Conservation (phyloP, 2,888 invertebrate genomes). For the Harpalus rubripes region DNA sequence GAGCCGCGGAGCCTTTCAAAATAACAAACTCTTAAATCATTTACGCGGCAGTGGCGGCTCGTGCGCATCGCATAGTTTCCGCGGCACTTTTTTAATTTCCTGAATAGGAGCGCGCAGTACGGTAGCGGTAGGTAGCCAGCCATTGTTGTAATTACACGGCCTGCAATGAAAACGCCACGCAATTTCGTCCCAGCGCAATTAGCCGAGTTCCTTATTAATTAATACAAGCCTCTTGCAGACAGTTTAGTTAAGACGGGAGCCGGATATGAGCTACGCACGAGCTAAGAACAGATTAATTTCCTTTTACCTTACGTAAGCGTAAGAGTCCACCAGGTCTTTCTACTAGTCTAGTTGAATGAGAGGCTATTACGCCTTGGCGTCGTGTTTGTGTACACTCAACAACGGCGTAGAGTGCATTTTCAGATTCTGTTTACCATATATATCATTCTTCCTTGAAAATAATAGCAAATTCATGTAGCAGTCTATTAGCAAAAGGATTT, state of each 20-base stretch:
- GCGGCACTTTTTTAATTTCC: slow-evolving; percentile 68
- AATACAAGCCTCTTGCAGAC: slow-evolving; percentile 77
- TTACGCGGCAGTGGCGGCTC: slow-evolving; percentile 16
- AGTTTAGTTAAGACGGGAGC: slow-evolving; percentile 76
- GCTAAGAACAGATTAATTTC: background rate
- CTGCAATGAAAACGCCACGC: slow-evolving; percentile 74
- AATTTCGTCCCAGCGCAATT: slow-evolving; percentile 76
- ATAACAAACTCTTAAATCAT: slow-evolving; percentile 59
- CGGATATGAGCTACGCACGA: slow-evolving; percentile 74
- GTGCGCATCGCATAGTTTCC: slow-evolving; percentile 56
- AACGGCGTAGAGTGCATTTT: slow-evolving; percentile 76
- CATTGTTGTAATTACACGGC: slow-evolving; percentile 74
- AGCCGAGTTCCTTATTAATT: slow-evolving; percentile 78
- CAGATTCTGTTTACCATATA: slow-evolving; percentile 78
- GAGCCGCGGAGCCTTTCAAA: slow-evolving; percentile 45
- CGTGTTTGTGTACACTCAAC: slow-evolving; percentile 44
- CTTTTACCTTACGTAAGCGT: no score
- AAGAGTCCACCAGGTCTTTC: background rate
- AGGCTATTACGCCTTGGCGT: slow-evolving; percentile 29
- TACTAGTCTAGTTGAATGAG: slow-evolving; percentile 18
- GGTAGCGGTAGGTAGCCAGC: background rate
- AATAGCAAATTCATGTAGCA: slow-evolving; percentile 80
- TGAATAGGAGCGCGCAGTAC: slow-evolving; percentile 60
- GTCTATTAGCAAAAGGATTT: slow-evolving; percentile 80
- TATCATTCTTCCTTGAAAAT: slow-evolving; percentile 79